phyloP scores from a whole-genome alignment of 2,797 vertebrate genomes.

The Rachycentron canadum region DNA sequence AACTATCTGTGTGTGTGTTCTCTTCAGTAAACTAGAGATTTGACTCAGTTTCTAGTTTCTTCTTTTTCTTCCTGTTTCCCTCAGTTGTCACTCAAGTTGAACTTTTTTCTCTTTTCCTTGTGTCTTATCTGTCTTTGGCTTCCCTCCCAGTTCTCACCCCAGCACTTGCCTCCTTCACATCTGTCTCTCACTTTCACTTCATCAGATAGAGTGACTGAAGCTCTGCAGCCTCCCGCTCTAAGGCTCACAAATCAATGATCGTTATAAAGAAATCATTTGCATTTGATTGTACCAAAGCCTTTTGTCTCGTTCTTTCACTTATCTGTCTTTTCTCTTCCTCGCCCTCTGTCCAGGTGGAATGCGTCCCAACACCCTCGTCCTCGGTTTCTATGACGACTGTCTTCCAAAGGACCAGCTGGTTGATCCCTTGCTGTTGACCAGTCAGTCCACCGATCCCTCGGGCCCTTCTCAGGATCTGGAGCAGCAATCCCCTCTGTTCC shows the following conservation, averaged over 20 bases:
- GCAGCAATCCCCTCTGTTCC: slow-evolving; percentile 59
- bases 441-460: slow-evolving; percentile 42
- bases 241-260: slow-evolving; percentile 7
- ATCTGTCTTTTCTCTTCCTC: neutral
- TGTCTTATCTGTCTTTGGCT: slow-evolving; percentile 4
- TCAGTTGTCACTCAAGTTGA: slow-evolving; percentile 14
- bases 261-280: slow-evolving; percentile 12
- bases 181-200: slow-evolving; percentile 12
- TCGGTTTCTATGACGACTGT: slow-evolving; percentile 90
- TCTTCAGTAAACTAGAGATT: neutral
- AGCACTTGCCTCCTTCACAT: neutral
- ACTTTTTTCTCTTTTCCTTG: neutral
- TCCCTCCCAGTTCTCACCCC: slow-evolving; percentile 6
- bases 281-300: neutral
- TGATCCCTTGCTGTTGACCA: slow-evolving; percentile 58
- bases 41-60: neutral
- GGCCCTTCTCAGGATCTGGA: slow-evolving; percentile 49
- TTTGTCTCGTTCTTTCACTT: neutral
- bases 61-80: neutral
- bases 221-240: neutral
- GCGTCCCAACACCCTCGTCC: slow-evolving; percentile 92
- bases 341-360: slow-evolving; percentile 87
- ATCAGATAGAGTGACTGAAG: slow-evolving; percentile 13
- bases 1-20: neutral
- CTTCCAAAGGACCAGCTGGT: slow-evolving; percentile 84